Evolutionary conservation across 2,113 vertebrate species (phyloP).

Genomic region (Crotalus horridus): DNA sequence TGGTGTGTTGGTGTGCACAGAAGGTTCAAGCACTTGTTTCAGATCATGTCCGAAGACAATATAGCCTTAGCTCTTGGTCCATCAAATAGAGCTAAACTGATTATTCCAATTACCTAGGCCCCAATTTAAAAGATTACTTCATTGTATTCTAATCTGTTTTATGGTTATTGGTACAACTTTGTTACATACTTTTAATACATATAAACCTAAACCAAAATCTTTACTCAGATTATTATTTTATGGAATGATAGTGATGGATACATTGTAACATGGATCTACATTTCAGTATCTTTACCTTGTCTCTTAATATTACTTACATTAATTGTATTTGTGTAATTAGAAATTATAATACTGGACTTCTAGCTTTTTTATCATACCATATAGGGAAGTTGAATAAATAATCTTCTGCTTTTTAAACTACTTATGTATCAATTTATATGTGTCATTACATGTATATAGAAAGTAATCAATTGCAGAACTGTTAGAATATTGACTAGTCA

Average conservation of each 20-base stretch:
- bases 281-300: not conserved
- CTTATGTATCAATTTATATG: not conserved
- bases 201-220: not conserved
- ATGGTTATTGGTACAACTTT: not conserved
- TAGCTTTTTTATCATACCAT: not conserved
- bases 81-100: not conserved
- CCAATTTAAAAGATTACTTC: not conserved
- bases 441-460: not conserved
- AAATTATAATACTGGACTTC: not conserved
- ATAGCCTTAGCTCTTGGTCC: not conserved
- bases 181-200: not conserved
- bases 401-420: not conserved
- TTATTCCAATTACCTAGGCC: not conserved
- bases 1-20: not conserved
- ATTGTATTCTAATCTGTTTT: not conserved
- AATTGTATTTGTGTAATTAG: too few species aligned
- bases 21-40: not conserved
- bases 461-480: not conserved
- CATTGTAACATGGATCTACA: not conserved
- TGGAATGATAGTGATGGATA: not conserved
- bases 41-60: not conserved
- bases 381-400: not conserved
- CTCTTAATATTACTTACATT: not conserved
- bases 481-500: not conserved
- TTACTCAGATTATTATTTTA: not conserved